These are phyloP conservation scores for Drosophila mettleri DNA, from an alignment of 2,888 invertebrate species.

Conservation along the genomic window DNA sequence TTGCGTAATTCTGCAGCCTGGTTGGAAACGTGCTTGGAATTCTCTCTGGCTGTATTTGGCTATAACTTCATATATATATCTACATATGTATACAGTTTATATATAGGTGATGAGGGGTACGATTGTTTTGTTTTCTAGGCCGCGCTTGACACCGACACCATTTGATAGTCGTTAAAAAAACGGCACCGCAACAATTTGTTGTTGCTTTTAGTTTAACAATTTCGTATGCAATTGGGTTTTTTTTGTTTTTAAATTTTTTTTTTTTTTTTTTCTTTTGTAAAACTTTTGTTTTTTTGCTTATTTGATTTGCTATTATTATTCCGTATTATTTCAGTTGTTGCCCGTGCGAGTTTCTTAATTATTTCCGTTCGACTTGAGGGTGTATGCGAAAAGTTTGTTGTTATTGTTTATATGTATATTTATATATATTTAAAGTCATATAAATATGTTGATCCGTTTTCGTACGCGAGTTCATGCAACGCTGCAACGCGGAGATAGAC, in stretches of 20 bases:
- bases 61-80: conserved; percentile 7
- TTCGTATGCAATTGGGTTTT: conserved; percentile 57
- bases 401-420: conserved; percentile 29
- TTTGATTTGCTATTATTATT: conserved; percentile 37
- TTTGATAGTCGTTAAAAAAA: conserved; percentile 69
- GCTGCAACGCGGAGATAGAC: conserved; percentile 85
- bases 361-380: conserved; percentile 63
- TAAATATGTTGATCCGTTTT: conserved; percentile 45
- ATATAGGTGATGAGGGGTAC: neutral
- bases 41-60: conserved; percentile 21
- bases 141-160: conserved; percentile 74
- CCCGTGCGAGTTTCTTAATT: conserved; percentile 67
- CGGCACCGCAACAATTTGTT: conserved; percentile 50
- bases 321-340: conserved; percentile 55
- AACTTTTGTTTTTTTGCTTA: conserved; percentile 20
- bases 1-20: conserved; percentile 72
- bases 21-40: conserved; percentile 54
- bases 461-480: conserved; percentile 82
- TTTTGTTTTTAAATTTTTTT: conserved; percentile 27
- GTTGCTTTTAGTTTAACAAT: conserved; percentile 56
- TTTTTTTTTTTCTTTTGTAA: conserved; percentile 36
- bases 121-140: conserved; percentile 71
- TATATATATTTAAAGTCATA: conserved; percentile 12
- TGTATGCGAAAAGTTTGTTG: conserved; percentile 37
- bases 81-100: conserved; percentile 1